Conservation (phyloP, 2,888 invertebrate genomes). For the Hedya salicella region DNA sequence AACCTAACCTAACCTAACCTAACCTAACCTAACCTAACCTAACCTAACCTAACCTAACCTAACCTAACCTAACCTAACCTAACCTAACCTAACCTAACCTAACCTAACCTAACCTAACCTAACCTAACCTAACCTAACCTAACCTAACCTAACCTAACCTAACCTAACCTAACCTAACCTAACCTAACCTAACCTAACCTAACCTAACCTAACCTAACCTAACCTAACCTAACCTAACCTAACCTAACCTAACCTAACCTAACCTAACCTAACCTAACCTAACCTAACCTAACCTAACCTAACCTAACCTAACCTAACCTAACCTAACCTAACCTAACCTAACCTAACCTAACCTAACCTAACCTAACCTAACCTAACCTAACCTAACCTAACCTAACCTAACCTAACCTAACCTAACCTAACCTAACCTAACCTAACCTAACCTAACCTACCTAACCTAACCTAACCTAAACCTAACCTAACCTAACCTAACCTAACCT, state of each 20-base stretch:
- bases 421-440: conserved; percentile 20
- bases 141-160: conserved; percentile 22
- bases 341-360: conserved; percentile 25
- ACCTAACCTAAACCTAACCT: too few species aligned
- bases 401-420: conserved; percentile 5
- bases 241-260: conserved; percentile 26
- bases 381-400: conserved; percentile 26
- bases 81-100: conserved; percentile 21
- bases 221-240: conserved; percentile 24
- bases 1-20: conserved; percentile 21
- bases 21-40: conserved; percentile 15
- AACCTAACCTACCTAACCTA: too few species aligned
- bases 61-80: conserved; percentile 18
- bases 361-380: conserved; percentile 26
- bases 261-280: conserved; percentile 25
- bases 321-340: conserved; percentile 27
- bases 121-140: conserved; percentile 22
- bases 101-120: conserved; percentile 36
- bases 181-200: conserved; percentile 21
- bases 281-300: conserved; percentile 12
- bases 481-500: conserved; percentile 22
- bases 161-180: conserved; percentile 22
- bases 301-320: conserved; percentile 24
- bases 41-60: conserved; percentile 19
- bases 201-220: conserved; percentile 23